phyloP scores from a whole-genome alignment of 35 echinoderm and acorn worm genomes.

The Lytechinus pictus region DNA sequence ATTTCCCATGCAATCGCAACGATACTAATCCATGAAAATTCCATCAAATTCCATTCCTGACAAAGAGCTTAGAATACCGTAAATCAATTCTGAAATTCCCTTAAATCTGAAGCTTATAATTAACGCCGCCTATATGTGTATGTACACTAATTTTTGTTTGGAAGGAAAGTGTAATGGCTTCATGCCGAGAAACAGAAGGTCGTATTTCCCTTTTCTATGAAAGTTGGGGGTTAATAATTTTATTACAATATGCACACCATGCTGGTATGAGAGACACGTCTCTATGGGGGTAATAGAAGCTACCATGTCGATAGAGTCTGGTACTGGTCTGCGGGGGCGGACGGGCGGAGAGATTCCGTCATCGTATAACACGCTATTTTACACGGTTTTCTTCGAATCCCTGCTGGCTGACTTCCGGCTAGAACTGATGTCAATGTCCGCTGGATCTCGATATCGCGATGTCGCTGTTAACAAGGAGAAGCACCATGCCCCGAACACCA shows the following conservation, averaged over 20 bases:
- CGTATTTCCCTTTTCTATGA: not conserved
- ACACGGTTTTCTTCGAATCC: constrained; percentile 21
- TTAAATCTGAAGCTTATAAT: not conserved
- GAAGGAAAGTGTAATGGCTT: constrained; percentile 1
- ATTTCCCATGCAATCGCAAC: not conserved
- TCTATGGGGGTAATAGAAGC: not conserved
- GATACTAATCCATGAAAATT: not conserved
- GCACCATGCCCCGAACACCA: not conserved
- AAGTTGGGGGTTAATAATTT: not conserved
- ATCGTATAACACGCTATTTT: not conserved
- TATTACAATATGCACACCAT: not conserved
- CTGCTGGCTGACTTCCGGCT: constrained; percentile 17
- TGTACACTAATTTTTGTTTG: not conserved
- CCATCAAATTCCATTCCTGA: not conserved
- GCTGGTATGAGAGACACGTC: not conserved
- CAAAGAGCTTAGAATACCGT: constrained; percentile 3
- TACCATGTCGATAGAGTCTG: not conserved
- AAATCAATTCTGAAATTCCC: not conserved
- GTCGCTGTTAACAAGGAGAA: not conserved
- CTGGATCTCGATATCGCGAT: not conserved
- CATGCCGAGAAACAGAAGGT: constrained; percentile 16
- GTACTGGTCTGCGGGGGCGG: not conserved
- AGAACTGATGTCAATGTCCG: constrained; percentile 32
- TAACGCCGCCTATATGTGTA: not conserved
- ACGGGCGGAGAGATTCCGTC: not conserved